These are phyloP conservation scores for Nibea albiflora DNA, from an alignment of 2,113 vertebrate species.

Conservation along the genomic window DNA sequence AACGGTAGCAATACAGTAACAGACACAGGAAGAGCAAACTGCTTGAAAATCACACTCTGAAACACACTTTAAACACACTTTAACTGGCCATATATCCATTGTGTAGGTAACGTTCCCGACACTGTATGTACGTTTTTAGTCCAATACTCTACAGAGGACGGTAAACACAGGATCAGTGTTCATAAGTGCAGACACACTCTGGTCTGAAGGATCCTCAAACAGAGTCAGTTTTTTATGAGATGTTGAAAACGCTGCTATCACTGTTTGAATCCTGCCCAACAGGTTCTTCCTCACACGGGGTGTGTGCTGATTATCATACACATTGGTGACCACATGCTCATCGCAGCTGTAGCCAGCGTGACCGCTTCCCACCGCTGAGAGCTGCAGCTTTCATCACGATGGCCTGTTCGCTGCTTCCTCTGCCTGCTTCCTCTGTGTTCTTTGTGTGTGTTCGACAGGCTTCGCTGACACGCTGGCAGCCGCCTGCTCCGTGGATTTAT, in stretches of 20 bases:
- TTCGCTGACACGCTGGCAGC: not conserved
- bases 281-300: too few relatives aligned
- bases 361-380: slow-evolving; percentile 3
- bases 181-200: not conserved
- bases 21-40: too few relatives aligned
- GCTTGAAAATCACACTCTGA: too few relatives aligned
- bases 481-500: not conserved
- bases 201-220: not conserved
- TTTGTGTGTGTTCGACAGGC: not conserved
- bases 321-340: not conserved
- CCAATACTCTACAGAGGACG: not conserved
- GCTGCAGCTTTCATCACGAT: not conserved
- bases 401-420: slow-evolving; percentile 49
- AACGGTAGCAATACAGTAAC: too few relatives aligned
- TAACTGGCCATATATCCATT: too few relatives aligned
- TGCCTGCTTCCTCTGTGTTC: slow-evolving; percentile 40
- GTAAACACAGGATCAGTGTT: not conserved
- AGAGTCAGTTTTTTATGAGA: not conserved
- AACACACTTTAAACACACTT: too few relatives aligned
- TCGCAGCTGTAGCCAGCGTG: slow-evolving; percentile 17
- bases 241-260: not conserved
- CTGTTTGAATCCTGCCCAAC: not conserved
- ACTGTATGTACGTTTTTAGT: not conserved
- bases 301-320: not conserved
- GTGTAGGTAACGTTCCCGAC: too few relatives aligned